phyloP scores from a whole-genome alignment of 1,140 invertebrate species.

The Maniola jurtina region DNA sequence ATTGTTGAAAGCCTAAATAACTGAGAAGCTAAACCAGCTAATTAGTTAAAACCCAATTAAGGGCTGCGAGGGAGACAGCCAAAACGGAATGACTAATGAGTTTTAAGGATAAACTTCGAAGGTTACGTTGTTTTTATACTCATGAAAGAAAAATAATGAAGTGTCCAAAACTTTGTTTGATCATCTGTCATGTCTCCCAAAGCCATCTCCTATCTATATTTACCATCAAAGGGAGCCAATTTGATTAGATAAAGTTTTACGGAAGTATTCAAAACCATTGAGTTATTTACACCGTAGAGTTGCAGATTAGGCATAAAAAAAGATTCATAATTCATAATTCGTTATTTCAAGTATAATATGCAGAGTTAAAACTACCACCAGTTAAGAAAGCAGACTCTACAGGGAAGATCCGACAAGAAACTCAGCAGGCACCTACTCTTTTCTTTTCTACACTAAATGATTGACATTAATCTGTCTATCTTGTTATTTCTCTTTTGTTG shows the following conservation, averaged over 20 bases:
- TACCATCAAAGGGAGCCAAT: neutral
- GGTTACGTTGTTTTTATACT: neutral
- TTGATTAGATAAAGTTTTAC: neutral
- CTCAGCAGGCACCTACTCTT: too few species aligned
- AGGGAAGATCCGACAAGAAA: too few species aligned
- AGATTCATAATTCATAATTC: too few species aligned
- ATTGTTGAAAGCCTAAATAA: too few species aligned
- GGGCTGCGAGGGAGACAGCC: neutral
- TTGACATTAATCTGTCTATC: too few species aligned
- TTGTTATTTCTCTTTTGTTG: too few species aligned
- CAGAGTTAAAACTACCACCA: too few species aligned
- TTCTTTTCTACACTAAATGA: too few species aligned
- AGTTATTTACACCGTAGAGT: neutral
- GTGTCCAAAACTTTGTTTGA: neutral
- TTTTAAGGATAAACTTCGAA: neutral
- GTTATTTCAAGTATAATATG: too few species aligned
- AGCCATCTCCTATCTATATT: neutral
- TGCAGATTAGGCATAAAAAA: too few species aligned
- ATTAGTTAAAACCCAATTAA: neutral
- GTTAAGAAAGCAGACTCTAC: too few species aligned
- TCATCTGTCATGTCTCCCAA: neutral
- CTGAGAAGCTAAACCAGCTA: neutral
- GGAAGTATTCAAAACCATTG: neutral
- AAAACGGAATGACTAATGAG: neutral
- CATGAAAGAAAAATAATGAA: neutral